These are phyloP conservation scores for Catamblyrhynchus diadema DNA, from an alignment of 2,797 vertebrate genomes.

Conservation along the genomic window DNA sequence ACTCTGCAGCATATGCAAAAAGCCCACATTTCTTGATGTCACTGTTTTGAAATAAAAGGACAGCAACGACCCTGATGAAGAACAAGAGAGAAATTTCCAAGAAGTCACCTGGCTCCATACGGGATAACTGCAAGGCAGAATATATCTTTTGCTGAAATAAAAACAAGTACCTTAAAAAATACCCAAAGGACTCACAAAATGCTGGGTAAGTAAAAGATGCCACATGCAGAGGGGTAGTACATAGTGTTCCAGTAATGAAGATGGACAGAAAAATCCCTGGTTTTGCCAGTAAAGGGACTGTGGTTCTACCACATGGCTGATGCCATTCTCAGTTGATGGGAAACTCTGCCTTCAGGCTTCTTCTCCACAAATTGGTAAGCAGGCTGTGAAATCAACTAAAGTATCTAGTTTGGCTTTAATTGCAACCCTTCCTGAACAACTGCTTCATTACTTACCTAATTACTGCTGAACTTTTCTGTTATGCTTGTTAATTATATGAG, in stretches of 20 bases:
- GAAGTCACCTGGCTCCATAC: not conserved
- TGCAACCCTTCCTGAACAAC: not conserved
- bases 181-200: not conserved
- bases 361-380: not conserved
- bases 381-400: not conserved
- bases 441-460: not conserved
- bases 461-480: not conserved
- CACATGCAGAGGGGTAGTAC: not conserved
- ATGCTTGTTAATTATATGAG: not conserved
- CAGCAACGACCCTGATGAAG: not conserved
- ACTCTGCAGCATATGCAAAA: not conserved
- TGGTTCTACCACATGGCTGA: not conserved
- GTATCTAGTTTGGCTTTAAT: not conserved
- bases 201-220: not conserved
- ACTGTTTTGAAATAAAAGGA: not conserved
- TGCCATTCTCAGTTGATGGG: not conserved
- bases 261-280: not conserved
- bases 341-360: not conserved
- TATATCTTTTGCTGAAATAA: not conserved
- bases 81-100: not conserved
- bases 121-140: not conserved
- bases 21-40: fast-evolving
- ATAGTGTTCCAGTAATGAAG: not conserved
- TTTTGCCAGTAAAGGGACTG: not conserved
- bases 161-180: not conserved